Conservation (phyloP, 2,113 vertebrate genomes). For the Geococcyx californianus region DNA sequence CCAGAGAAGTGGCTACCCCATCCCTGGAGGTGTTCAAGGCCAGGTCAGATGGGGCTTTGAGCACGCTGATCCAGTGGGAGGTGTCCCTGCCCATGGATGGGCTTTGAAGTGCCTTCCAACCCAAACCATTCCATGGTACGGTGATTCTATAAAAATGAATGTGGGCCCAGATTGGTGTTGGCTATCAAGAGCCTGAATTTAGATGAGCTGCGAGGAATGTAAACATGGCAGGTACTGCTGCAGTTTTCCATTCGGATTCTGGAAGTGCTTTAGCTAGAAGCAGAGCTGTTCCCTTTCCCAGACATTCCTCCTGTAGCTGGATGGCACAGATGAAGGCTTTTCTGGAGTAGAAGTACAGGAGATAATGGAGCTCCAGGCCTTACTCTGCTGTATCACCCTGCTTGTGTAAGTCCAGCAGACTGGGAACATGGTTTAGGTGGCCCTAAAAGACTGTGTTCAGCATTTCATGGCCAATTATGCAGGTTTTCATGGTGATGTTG, state of each 20-base stretch:
- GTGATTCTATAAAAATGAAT: background rate
- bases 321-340: background rate
- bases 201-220: accelerated
- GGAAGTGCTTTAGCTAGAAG: background rate
- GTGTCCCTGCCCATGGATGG: too few relatives aligned
- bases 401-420: background rate
- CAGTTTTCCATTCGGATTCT: background rate
- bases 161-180: background rate
- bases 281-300: background rate
- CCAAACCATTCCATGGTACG: too few relatives aligned
- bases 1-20: too few relatives aligned
- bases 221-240: background rate
- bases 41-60: too few relatives aligned
- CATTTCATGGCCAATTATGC: background rate
- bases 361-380: background rate
- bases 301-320: background rate
- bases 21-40: too few relatives aligned
- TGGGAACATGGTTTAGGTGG: background rate
- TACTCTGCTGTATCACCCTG: background rate
- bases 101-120: too few relatives aligned
- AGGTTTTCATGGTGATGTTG: background rate
- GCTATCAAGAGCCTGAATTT: background rate
- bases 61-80: too few relatives aligned
- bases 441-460: accelerated
- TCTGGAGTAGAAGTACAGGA: background rate